phyloP scores from a whole-genome alignment of 2,113 vertebrate genomes.

The Pao palembangensis region DNA sequence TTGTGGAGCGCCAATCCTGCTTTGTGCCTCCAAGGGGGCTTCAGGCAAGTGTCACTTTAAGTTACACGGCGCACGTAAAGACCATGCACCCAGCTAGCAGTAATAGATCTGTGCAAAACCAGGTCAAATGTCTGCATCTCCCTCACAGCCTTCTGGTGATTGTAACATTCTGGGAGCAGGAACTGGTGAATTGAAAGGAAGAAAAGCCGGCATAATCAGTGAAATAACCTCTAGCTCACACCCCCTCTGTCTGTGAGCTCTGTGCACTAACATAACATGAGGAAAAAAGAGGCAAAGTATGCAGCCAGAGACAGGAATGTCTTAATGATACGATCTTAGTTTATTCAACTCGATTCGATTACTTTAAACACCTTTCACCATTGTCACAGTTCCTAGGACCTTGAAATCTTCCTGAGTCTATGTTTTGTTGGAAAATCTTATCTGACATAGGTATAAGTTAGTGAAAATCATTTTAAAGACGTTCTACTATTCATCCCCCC shows the following conservation, averaged over 20 bases:
- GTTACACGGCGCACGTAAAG: conserved; percentile 86
- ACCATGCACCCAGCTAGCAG: conserved; percentile 83
- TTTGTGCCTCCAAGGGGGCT: conserved; percentile 87
- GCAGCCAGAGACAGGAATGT: too few relatives aligned
- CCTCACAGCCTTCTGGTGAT: conserved; percentile 60
- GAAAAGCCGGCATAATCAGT: conserved; percentile 62
- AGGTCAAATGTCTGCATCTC: conserved; percentile 81
- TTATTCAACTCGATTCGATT: too few relatives aligned
- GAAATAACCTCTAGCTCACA: conserved; percentile 25
- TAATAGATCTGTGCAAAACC: conserved; percentile 95
- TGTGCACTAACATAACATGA: conserved; percentile 27
- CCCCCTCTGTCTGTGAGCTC: conserved; percentile 36
- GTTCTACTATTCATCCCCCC: too few relatives aligned
- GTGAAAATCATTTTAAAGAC: too few relatives aligned
- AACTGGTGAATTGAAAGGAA: conserved; percentile 61
- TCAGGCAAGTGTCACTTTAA: conserved; percentile 95
- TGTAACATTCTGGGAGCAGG: conserved; percentile 57
- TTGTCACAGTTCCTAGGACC: too few relatives aligned
- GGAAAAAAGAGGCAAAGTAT: neutral
- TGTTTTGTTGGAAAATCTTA: too few relatives aligned
- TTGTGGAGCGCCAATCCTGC: conserved; percentile 87
- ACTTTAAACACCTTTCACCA: too few relatives aligned
- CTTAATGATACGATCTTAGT: too few relatives aligned
- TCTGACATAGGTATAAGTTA: too few relatives aligned
- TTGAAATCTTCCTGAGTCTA: too few relatives aligned